phyloP scores from a whole-genome alignment of 1,140 invertebrate species.

The Achatina immaculata region DNA sequence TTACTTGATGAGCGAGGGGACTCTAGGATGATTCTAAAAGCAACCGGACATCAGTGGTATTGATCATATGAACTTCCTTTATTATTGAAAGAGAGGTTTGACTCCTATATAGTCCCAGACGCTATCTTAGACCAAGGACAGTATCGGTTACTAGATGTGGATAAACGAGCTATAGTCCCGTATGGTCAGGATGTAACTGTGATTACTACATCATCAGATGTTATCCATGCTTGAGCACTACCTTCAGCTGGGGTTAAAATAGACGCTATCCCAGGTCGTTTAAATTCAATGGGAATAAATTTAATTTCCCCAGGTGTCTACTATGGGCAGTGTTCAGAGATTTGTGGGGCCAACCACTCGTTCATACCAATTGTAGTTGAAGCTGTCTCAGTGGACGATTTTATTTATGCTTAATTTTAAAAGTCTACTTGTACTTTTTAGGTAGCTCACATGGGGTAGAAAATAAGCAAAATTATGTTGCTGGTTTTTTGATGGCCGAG shows the following conservation, averaged over 20 bases:
- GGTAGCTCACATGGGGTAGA: too few relatives aligned
- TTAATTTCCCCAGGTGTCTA: constrained; percentile 76
- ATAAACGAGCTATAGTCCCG: constrained; percentile 76
- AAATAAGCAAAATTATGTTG: too few relatives aligned
- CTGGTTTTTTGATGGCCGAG: not conserved
- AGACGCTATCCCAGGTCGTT: constrained; percentile 78
- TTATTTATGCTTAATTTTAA: too few relatives aligned
- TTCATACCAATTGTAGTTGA: constrained; percentile 83
- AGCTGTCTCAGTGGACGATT: constrained; percentile 25
- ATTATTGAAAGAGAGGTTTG: constrained; percentile 75
- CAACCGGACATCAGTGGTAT: constrained; percentile 79
- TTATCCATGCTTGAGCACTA: constrained; percentile 80
- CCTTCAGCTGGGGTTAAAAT: constrained; percentile 77
- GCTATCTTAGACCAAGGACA: constrained; percentile 62
- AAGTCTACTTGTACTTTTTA: too few relatives aligned
- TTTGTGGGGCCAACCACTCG: constrained; percentile 82
- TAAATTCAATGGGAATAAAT: constrained; percentile 77
- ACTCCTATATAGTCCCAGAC: constrained; percentile 76
- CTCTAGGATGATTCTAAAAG: constrained; percentile 75
- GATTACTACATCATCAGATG: constrained; percentile 76
- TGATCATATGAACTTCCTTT: constrained; percentile 79
- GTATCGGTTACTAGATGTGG: constrained; percentile 78
- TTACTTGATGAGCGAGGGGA: constrained; percentile 76
- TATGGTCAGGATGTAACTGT: constrained; percentile 74
- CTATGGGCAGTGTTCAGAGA: constrained; percentile 84